Evolutionary conservation across 2,113 vertebrate genomes (phyloP).

Genomic region (Syrmaticus mikado): DNA sequence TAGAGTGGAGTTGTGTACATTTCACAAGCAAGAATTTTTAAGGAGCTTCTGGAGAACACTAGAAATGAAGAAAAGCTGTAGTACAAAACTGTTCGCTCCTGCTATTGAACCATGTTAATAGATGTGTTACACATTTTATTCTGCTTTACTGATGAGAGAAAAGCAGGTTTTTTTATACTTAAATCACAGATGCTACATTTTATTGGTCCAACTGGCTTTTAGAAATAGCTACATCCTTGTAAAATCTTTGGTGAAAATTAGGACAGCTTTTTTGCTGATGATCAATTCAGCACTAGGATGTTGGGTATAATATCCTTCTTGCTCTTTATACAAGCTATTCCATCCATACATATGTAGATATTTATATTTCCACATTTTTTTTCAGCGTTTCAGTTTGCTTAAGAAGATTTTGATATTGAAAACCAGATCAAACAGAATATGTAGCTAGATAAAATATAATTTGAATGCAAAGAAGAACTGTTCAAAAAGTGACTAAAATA

Average conservation of each 20-base stretch:
- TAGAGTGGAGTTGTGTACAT: not conserved
- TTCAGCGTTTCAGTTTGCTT: not conserved
- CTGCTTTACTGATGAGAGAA: not conserved
- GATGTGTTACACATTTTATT: not conserved
- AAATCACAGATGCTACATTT: not conserved
- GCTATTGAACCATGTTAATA: not conserved
- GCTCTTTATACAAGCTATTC: not conserved
- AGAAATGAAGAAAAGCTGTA: not conserved
- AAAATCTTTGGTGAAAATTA: conserved; percentile 31
- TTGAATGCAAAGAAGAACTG: not conserved
- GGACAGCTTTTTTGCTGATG: not conserved
- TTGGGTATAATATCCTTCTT: not conserved
- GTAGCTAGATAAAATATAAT: not conserved
- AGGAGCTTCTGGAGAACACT: not conserved
- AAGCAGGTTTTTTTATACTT: not conserved
- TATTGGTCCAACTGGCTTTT: not conserved
- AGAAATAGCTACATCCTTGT: not conserved
- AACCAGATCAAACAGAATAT: not conserved
- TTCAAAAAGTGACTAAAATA: not conserved
- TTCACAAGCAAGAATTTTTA: not conserved
- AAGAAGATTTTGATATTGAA: not conserved
- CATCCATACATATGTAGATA: not conserved
- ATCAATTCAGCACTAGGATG: not conserved
- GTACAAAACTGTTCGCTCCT: not conserved
- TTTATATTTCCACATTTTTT: not conserved